Evolutionary conservation across 2,888 invertebrate species (phyloP).

Genomic region (Cerceris ruficornis): DNA sequence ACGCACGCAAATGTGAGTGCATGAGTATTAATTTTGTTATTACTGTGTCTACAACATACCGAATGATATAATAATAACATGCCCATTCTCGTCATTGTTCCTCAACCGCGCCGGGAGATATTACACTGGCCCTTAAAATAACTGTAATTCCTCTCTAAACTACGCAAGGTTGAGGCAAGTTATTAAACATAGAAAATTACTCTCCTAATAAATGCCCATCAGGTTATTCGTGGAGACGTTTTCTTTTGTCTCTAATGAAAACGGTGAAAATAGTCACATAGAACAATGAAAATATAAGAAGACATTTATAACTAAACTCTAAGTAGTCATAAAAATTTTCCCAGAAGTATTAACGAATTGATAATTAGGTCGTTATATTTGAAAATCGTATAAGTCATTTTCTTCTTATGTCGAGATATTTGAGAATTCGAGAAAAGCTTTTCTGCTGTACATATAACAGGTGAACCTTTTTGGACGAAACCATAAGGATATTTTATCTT

Average conservation of each 20-base stretch:
- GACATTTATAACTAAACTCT: too few relatives aligned
- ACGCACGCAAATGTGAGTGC: conserved; percentile 22
- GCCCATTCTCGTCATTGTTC: conserved; percentile 45
- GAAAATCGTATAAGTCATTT: too few relatives aligned
- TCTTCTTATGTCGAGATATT: too few relatives aligned
- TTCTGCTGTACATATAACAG: too few relatives aligned
- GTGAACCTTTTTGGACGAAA: too few relatives aligned
- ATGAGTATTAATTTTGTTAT: conserved; percentile 63
- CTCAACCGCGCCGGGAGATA: conserved; percentile 57
- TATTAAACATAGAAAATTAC: conserved; percentile 54
- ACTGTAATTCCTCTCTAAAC: conserved; percentile 60
- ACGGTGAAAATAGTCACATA: not conserved
- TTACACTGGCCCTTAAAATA: conserved; percentile 59
- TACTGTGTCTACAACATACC: conserved; percentile 46
- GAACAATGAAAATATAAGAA: not conserved
- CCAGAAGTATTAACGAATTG: too few relatives aligned
- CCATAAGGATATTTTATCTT: too few relatives aligned
- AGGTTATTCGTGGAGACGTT: not conserved
- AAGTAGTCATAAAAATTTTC: too few relatives aligned
- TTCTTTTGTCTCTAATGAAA: not conserved
- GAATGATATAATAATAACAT: conserved; percentile 64
- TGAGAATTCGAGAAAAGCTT: too few relatives aligned
- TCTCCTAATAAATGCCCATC: conserved; percentile 31
- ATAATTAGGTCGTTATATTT: too few relatives aligned
- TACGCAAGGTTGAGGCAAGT: conserved; percentile 35